phyloP scores from a whole-genome alignment of 2,113 vertebrate genomes.

The Sinocyclocheilus rhinocerous region DNA sequence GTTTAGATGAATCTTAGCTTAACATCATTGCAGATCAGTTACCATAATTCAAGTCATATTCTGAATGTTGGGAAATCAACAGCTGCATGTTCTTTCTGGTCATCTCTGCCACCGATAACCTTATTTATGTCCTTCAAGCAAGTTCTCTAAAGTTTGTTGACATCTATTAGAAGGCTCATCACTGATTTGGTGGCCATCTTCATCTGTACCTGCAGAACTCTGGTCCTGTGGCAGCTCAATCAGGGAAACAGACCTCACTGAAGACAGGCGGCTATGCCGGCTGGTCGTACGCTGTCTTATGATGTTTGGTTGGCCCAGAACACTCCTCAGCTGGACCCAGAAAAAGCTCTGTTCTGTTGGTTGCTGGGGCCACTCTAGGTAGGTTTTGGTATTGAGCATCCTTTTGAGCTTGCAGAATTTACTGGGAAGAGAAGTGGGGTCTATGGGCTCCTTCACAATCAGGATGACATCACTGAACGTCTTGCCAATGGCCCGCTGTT shows the following conservation, averaged over 20 bases:
- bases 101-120: not conserved
- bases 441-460: slow-evolving; percentile 81
- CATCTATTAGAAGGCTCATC: not conserved
- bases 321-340: slow-evolving; percentile 80
- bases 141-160: not conserved
- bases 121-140: not conserved
- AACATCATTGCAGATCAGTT: not conserved
- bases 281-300: slow-evolving; percentile 23
- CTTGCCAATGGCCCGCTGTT: slow-evolving; percentile 82
- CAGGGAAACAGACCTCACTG: slow-evolving; percentile 43
- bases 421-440: slow-evolving; percentile 74
- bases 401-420: slow-evolving; percentile 83
- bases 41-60: not conserved
- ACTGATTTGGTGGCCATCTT: slow-evolving; percentile 17
- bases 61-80: not conserved
- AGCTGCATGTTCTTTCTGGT: not conserved
- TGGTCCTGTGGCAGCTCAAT: slow-evolving; percentile 41
- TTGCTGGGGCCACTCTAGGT: slow-evolving; percentile 85
- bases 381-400: slow-evolving; percentile 81
- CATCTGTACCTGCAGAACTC: slow-evolving; percentile 14
- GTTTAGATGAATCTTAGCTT: not conserved
- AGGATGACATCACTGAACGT: slow-evolving; percentile 79
- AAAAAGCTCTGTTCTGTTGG: slow-evolving; percentile 77
- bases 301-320: slow-evolving; percentile 72
- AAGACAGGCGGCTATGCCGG: slow-evolving; percentile 54